Percentiles rank a stretch among this genome's conserved stretches.
These are phyloP conservation scores for Scaptomyza pallida DNA, from an alignment of 1,140 invertebrate genomes.

Conservation along the genomic window DNA sequence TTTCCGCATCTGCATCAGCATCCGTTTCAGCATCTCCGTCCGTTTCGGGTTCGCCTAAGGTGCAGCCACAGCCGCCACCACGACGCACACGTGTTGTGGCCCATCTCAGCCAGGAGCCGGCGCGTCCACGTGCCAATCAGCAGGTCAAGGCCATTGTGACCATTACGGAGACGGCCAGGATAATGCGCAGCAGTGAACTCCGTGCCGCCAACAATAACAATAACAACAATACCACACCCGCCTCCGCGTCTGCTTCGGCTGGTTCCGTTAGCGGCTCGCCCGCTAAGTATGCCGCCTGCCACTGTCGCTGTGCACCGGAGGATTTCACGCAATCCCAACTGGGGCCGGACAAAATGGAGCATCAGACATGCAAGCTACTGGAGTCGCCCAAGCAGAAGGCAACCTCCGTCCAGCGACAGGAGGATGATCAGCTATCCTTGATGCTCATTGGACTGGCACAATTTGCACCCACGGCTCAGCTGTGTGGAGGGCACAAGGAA, in stretches of 20 bases:
- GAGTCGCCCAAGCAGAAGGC: slow-evolving; percentile 72
- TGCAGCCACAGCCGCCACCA: slow-evolving; percentile 63
- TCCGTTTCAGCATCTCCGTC: slow-evolving; percentile 2
- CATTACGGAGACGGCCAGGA: slow-evolving; percentile 64
- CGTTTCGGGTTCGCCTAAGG: slow-evolving; percentile 39
- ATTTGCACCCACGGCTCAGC: slow-evolving; percentile 87
- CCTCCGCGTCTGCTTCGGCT: not conserved
- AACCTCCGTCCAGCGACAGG: slow-evolving; percentile 52
- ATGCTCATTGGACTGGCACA: slow-evolving; percentile 88
- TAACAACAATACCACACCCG: not conserved
- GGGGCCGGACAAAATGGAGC: slow-evolving; percentile 73
- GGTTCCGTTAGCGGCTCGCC: slow-evolving; percentile 35
- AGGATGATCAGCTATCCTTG: slow-evolving; percentile 86
- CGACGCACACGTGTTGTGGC: slow-evolving; percentile 58
- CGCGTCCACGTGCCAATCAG: slow-evolving; percentile 36
- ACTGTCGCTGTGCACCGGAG: slow-evolving; percentile 75
- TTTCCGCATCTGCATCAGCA: not conserved
- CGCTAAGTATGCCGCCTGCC: slow-evolving; percentile 66
- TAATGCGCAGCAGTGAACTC: slow-evolving; percentile 52
- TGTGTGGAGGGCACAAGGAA: slow-evolving; percentile 84
- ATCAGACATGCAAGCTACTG: slow-evolving; percentile 79
- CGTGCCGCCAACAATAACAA: slow-evolving; percentile 6
- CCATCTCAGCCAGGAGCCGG: slow-evolving; percentile 57
- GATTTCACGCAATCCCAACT: slow-evolving; percentile 73
- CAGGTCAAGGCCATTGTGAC: slow-evolving; percentile 68